Evolutionary conservation across 2,888 invertebrate genomes (phyloP).

Genomic region (Carabus problematicus): DNA sequence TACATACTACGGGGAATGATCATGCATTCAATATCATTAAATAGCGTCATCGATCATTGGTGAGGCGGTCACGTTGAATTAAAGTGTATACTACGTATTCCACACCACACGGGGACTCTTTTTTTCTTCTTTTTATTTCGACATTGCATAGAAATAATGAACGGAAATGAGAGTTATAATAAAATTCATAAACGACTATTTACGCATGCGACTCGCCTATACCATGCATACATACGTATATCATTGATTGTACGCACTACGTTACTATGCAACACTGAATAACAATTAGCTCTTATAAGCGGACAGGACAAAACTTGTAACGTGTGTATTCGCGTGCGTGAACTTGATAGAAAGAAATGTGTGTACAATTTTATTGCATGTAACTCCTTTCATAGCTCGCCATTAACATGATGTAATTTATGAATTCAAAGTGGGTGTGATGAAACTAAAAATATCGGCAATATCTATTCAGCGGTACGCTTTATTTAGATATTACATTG

Average conservation of each 20-base stretch:
- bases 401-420: no score
- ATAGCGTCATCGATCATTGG: slow-evolving; percentile 30
- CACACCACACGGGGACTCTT: no score
- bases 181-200: slow-evolving; percentile 32
- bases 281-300: background rate
- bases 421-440: no score
- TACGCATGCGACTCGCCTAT: background rate
- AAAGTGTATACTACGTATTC: slow-evolving; percentile 25
- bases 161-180: slow-evolving; percentile 37
- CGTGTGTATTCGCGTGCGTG: no score
- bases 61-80: slow-evolving; percentile 27
- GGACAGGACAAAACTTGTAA: no score
- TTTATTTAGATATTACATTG: no score
- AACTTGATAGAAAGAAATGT: background rate
- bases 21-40: slow-evolving; percentile 28
- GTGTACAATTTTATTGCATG: background rate
- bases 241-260: background rate
- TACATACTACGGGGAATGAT: no score
- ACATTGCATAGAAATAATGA: slow-evolving; percentile 24
- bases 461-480: no score
- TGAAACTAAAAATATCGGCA: no score
- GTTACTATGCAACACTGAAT: background rate
- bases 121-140: slow-evolving; percentile 16
- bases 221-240: background rate
- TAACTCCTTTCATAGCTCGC: background rate